Evolutionary conservation across 1,140 invertebrate species (phyloP).

Genomic region (Caerostris extrusa): DNA sequence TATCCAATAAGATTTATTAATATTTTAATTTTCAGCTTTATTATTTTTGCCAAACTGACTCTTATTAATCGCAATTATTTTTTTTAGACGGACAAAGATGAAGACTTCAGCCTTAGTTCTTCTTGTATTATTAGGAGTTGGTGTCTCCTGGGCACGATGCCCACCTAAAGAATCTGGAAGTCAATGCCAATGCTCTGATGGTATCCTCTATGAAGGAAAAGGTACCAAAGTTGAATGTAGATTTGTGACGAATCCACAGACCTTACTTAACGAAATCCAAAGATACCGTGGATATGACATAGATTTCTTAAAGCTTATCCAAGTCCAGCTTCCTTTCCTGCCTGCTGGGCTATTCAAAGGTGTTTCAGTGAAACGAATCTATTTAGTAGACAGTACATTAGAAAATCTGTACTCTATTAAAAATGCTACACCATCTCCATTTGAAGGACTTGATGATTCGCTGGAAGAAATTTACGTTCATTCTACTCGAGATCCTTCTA

Average conservation of each 20-base stretch:
- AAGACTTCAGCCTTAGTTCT: neutral
- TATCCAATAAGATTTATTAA: neutral
- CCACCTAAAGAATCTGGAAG: neutral
- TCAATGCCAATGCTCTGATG: neutral
- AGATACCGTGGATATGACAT: slow-evolving; percentile 28
- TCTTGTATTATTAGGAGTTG: neutral
- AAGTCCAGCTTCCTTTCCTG: slow-evolving; percentile 15
- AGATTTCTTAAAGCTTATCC: neutral
- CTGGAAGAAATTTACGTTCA: slow-evolving; percentile 41
- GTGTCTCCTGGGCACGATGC: neutral
- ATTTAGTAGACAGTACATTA: neutral
- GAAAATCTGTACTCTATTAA: neutral
- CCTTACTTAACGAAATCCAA: slow-evolving; percentile 17
- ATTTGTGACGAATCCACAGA: neutral
- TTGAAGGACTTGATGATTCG: slow-evolving; percentile 38
- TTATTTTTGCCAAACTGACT: too few species aligned
- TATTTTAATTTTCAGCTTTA: too few species aligned
- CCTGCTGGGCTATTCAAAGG: slow-evolving; percentile 39
- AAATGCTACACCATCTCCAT: slow-evolving; percentile 23
- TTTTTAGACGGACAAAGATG: neutral
- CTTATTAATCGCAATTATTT: neutral
- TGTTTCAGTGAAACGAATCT: neutral
- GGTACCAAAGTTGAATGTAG: slow-evolving; percentile 43
- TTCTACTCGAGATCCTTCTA: neutral
- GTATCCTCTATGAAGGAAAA: neutral